Base-by-base conservation (phyloP, 2,888 invertebrate genomes). In the Baccha elongata region DNA sequence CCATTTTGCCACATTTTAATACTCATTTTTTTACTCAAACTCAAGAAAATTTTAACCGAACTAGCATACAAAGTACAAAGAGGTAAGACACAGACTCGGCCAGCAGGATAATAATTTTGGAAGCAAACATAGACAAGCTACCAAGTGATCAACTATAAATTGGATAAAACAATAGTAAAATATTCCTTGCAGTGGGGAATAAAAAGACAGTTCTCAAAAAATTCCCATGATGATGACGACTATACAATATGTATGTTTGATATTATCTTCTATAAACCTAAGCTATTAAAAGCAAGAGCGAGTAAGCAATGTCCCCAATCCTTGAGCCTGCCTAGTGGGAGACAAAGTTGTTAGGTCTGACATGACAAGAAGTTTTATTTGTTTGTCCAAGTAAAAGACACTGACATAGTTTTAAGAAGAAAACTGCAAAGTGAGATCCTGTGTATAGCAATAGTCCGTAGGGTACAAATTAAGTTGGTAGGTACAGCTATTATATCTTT, bases 341-440 rank as follows among this genome's bases (percentile, higher is more conserved):
- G 29, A 19, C 46, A 19, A 32, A 52, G 26, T 26, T 29, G 21
- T 32, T 26, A 5, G 3, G n/a, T 42, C 60, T 48, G 69, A 69
- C 62, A 69, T 76, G 76, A 69, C 69, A 62, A 62, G 62, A 76
- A 64, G 64, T 71, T 71, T 69, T 69, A 64, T 75, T 75, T 68
- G 68, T 64, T 64, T 48, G 64, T 55, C 55, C 55, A 65, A 55
- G n/a, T n/a, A 32, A 8, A 52, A 58, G 55, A 71, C 53, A 46
- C 62, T 68, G 62, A 62, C 68, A 64, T 15, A 17, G 29, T 35
- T 58, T 74, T 55, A 11, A 44, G 29, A 37, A 32, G 52, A 37
- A 69, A 55, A 64, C 32, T 69, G 60, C 35, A 52, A 69, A 60
- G 62, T 32, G 64, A 32, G 52, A 53, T 62, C 37, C 60, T 55